Evolutionary conservation across 2,888 invertebrate species (phyloP).

Genomic region (Drymonia ruficornis): DNA sequence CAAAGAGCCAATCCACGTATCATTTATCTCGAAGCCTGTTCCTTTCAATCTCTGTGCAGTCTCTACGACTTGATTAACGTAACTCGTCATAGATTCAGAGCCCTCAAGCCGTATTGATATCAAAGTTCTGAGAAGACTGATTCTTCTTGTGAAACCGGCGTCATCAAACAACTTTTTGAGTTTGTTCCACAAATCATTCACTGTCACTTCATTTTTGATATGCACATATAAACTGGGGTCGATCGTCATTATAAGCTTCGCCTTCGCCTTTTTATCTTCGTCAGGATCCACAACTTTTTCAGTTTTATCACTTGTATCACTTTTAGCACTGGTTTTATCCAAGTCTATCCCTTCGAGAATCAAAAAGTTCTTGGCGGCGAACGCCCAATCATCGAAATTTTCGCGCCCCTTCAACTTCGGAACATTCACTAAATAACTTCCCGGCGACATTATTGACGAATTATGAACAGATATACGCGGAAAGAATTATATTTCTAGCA

Average conservation of each 20-base stretch:
- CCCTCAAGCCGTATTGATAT: not conserved
- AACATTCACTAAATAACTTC: constrained; percentile 6
- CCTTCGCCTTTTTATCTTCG: too few species aligned
- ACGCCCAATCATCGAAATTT: constrained; percentile 12
- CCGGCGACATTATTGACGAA: not conserved
- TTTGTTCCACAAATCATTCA: not conserved
- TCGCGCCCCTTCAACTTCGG: constrained; percentile 9
- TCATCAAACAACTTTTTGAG: not conserved
- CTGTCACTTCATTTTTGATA: not conserved
- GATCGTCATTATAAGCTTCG: too few species aligned
- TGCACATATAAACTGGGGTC: not conserved
- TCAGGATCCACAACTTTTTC: too few species aligned
- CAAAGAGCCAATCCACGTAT: constrained; percentile 29
- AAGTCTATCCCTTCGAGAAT: constrained; percentile 9
- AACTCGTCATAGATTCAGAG: constrained; percentile 19
- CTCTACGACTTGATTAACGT: constrained; percentile 24
- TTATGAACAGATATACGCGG: too few species aligned
- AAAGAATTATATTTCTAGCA: too few species aligned
- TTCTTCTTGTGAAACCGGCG: not conserved
- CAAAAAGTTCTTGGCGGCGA: constrained; percentile 14
- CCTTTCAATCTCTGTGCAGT: constrained; percentile 25
- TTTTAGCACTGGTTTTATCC: not conserved
- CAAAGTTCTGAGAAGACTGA: not conserved
- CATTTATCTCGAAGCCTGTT: constrained; percentile 25
- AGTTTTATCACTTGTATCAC: too few species aligned